phyloP scores from a whole-genome alignment of 2,888 invertebrate species.

The Pandemis cinnamomeana region DNA sequence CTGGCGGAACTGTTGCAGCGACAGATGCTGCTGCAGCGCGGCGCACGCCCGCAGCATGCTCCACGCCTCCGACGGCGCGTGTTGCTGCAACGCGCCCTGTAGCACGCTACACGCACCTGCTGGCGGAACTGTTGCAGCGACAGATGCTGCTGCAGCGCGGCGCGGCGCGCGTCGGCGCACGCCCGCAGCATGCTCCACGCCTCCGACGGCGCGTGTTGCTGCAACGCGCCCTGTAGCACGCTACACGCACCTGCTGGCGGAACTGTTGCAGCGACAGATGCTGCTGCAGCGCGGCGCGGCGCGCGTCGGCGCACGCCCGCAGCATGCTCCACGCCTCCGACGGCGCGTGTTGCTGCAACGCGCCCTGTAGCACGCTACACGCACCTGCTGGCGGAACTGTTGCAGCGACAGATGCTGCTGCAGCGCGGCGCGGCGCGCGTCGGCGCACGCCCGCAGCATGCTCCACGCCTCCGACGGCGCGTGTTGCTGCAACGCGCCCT shows the following conservation, averaged over 20 bases:
- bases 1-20: slow-evolving; percentile 94
- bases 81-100: too few relatives aligned
- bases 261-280: slow-evolving; percentile 96
- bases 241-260: slow-evolving; percentile 86
- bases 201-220: slow-evolving; percentile 93
- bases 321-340: slow-evolving; percentile 91
- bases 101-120: slow-evolving; percentile 74
- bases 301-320: slow-evolving; percentile 92
- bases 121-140: slow-evolving; percentile 96
- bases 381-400: slow-evolving; percentile 91
- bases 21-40: slow-evolving; percentile 93
- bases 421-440: slow-evolving; percentile 91
- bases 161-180: too few relatives aligned
- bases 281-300: slow-evolving; percentile 93
- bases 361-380: slow-evolving; percentile 90
- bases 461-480: too few relatives aligned
- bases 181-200: slow-evolving; percentile 95
- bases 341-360: slow-evolving; percentile 93
- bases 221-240: slow-evolving; percentile 93
- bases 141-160: slow-evolving; percentile 93
- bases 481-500: too few relatives aligned
- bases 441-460: slow-evolving; percentile 88
- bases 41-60: slow-evolving; percentile 90
- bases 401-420: slow-evolving; percentile 95
- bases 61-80: too few relatives aligned